Evolutionary conservation across 2,113 vertebrate species (phyloP), one percentile per base, ranked within the genome.

Genomic region (Melanocharis versteri): DNA sequence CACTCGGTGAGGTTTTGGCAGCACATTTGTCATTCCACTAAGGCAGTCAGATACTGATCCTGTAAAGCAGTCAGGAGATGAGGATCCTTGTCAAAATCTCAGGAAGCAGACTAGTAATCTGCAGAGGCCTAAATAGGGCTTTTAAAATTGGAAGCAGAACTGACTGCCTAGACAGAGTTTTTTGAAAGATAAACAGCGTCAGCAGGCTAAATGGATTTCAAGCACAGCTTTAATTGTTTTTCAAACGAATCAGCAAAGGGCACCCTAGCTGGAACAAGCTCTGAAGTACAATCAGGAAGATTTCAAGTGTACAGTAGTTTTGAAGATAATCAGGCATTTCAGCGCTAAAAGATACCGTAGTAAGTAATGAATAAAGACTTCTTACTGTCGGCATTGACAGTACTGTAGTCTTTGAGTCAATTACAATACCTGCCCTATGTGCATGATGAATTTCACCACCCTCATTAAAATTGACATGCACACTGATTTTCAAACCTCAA

Each of bases 91-190:
- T 78, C 51, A 91, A 89, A 88, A 77, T 72, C 82, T 80, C 60
- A 73, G 91, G 64, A 83, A 88, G 78, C 75, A 68, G 53, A 65
- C 51, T 62, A 65, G 77, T 89, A 93, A 93, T 87, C 72, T 94
- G 76, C 72, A 83, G 65, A 93, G 90, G 88, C 79, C 93, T 95
- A 91, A 93, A 78, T 19, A 70, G 51, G 68, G 78, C 70, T 96
- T 96, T 93, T 93, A 87, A 93, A 90, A 93, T 62, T 89, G 89
- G 89, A 94, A 94, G 80, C 87, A 93, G 73, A 94, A 81, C 61
- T 90, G 89, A 61, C 87, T 93, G 87, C 83, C 75, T 91, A 76
- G 88, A 89, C 73, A 60, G 75, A 64, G 79, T 45, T 82, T 94
- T 96, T 42, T 90, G 84, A 90, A 90, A 91, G 81, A 94, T 83